Evolutionary conservation across 2,797 vertebrate species (phyloP).

Genomic region (Lophotriccus pileatus): DNA sequence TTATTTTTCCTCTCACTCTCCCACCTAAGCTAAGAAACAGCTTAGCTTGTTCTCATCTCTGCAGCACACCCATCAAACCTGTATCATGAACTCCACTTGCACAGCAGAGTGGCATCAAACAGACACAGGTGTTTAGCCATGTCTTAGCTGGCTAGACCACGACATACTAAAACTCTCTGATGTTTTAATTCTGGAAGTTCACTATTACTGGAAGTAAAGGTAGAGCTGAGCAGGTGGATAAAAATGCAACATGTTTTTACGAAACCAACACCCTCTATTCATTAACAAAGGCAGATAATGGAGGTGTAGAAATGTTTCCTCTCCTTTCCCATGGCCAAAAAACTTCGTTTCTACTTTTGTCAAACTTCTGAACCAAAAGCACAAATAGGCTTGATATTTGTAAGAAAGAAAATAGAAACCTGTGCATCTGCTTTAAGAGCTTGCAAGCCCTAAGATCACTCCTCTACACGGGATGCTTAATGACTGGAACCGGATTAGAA

Average conservation of each 20-base stretch:
- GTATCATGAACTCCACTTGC: neutral
- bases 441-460: neutral
- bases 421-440: neutral
- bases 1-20: neutral
- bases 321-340: neutral
- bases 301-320: neutral
- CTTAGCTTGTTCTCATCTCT: neutral
- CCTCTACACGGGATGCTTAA: neutral
- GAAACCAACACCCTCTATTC: neutral
- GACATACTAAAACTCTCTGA: neutral
- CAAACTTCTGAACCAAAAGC: neutral
- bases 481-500: neutral
- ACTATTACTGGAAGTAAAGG: neutral
- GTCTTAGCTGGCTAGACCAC: neutral
- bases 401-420: neutral
- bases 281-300: neutral
- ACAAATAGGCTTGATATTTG: neutral
- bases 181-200: neutral
- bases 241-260: neutral
- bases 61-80: neutral
- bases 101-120: neutral
- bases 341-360: neutral
- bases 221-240: neutral
- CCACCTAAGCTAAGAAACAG: neutral
- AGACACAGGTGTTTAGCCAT: neutral